phyloP scores from a whole-genome alignment of 2,888 invertebrate genomes.

The Troides aeacus region DNA sequence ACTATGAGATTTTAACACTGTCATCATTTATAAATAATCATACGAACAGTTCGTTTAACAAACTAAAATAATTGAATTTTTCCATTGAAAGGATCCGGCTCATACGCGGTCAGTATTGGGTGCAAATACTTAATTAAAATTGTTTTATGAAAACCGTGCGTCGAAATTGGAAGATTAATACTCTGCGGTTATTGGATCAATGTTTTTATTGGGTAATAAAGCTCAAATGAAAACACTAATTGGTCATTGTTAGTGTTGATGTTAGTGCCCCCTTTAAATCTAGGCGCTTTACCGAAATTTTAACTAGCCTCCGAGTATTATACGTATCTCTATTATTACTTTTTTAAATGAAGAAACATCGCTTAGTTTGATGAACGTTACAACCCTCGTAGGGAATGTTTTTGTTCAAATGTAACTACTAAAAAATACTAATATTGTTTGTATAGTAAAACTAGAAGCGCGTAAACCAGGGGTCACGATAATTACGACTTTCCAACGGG shows the following conservation, averaged over 20 bases:
- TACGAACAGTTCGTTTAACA: slow-evolving; percentile 31
- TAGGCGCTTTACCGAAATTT: not conserved
- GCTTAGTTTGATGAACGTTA: no score
- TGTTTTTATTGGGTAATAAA: slow-evolving; percentile 51
- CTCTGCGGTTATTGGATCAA: slow-evolving; percentile 63
- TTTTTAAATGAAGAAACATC: no score
- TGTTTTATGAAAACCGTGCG: slow-evolving; percentile 59
- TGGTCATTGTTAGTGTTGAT: slow-evolving; percentile 35
- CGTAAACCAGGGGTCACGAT: slow-evolving; percentile 53
- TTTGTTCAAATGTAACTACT: no score
- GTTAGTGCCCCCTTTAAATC: slow-evolving; percentile 6
- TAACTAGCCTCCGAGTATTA: no score
- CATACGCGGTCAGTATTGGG: slow-evolving; percentile 44
- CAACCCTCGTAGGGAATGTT: no score
- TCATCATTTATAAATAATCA: slow-evolving; percentile 6
- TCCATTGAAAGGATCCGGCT: slow-evolving; percentile 48
- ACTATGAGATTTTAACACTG: slow-evolving; percentile 47
- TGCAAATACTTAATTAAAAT: slow-evolving; percentile 67
- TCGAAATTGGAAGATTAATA: slow-evolving; percentile 62
- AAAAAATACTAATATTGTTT: slow-evolving; percentile 16
- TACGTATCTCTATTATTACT: no score
- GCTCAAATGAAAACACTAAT: slow-evolving; percentile 42
- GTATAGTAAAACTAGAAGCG: slow-evolving; percentile 22
- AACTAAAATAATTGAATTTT: slow-evolving; percentile 57
- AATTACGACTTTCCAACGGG: slow-evolving; percentile 66